phyloP scores from a whole-genome alignment of 2,113 vertebrate genomes.

The Poecilia latipinna region DNA sequence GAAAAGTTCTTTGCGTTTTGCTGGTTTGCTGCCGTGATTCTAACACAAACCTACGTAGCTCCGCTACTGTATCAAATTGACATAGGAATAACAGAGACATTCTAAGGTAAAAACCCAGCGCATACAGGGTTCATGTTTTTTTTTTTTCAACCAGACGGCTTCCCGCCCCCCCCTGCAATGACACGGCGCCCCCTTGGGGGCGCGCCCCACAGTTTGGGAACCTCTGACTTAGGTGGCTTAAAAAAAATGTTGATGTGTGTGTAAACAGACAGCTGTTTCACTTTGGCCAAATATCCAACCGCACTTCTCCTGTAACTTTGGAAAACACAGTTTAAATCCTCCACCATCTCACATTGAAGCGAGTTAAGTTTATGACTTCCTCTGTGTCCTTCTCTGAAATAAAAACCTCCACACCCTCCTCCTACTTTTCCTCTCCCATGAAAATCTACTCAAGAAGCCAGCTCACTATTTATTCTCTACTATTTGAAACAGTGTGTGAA shows the following conservation, averaged over 20 bases:
- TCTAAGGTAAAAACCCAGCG: no score
- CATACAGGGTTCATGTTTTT: no score
- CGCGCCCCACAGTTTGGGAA: no score
- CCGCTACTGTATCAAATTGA: no score
- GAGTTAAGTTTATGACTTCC: conserved; percentile 56
- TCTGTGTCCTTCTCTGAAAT: conserved; percentile 45
- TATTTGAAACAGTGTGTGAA: conserved; percentile 19
- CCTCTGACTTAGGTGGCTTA: not conserved
- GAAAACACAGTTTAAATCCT: conserved; percentile 48
- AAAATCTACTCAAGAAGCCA: conserved; percentile 14
- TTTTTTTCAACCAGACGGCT: no score
- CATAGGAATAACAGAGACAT: no score
- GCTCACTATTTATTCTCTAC: conserved; percentile 35
- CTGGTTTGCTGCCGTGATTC: no score
- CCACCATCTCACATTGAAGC: conserved; percentile 48
- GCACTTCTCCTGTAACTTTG: not conserved
- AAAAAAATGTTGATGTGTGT: not conserved
- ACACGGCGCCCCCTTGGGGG: no score
- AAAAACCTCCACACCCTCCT: conserved; percentile 24
- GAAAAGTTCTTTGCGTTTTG: no score
- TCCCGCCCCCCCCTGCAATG: no score
- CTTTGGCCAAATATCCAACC: conserved; percentile 17
- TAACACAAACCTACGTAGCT: no score
- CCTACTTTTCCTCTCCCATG: conserved; percentile 4
- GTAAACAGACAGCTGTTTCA: conserved; percentile 2